Evolutionary conservation across 1,140 invertebrate species (phyloP).

Genomic region (Drosophila pallidifrons): DNA sequence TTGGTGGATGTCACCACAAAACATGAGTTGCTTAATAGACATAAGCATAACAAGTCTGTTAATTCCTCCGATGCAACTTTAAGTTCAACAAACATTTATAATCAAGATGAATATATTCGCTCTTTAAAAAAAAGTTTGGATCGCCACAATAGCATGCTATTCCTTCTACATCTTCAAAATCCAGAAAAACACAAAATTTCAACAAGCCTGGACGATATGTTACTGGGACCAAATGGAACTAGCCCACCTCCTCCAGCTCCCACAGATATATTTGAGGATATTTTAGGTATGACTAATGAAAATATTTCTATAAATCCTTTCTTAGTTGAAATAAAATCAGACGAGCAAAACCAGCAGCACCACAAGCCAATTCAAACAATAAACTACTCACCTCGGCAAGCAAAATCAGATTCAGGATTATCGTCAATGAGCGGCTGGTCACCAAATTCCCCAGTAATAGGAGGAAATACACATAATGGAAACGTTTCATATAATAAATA

Average conservation of each 20-base stretch:
- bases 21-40: background rate
- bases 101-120: slow-evolving; percentile 81
- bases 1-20: slow-evolving; percentile 18
- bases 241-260: slow-evolving; percentile 93
- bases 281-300: background rate
- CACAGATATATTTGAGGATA: slow-evolving; percentile 59
- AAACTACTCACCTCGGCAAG: slow-evolving; percentile 87
- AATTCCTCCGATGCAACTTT: background rate
- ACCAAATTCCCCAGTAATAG: slow-evolving; percentile 88
- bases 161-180: slow-evolving; percentile 81
- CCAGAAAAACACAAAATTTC: slow-evolving; percentile 62
- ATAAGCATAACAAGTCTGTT: background rate
- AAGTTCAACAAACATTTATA: slow-evolving; percentile 66
- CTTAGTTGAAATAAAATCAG: slow-evolving; percentile 27
- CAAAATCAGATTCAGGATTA: slow-evolving; percentile 91
- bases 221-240: slow-evolving; percentile 85
- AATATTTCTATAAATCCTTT: slow-evolving; percentile 43
- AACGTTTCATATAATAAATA: slow-evolving; percentile 21
- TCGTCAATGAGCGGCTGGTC: slow-evolving; percentile 94
- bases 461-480: slow-evolving; percentile 28
- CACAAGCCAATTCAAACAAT: slow-evolving; percentile 75
- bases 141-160: slow-evolving; percentile 82
- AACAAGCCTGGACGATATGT: slow-evolving; percentile 49
- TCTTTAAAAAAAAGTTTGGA: slow-evolving; percentile 77
- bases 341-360: slow-evolving; percentile 46